These are phyloP conservation scores for Aphodius granarius DNA, from an alignment of 2,888 invertebrate genomes.

Conservation along the genomic window DNA sequence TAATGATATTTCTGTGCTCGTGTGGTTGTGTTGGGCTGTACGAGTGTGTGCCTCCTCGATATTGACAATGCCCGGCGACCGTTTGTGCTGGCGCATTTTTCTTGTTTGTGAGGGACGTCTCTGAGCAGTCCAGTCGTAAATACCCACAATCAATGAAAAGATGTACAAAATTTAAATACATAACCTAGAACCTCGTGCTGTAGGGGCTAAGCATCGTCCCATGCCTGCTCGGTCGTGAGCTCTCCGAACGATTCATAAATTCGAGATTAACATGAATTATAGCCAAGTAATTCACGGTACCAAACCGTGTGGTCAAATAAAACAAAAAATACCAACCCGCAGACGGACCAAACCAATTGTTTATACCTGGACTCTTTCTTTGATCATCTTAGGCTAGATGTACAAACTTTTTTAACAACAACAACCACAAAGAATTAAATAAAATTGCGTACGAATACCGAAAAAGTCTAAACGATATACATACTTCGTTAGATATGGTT, in stretches of 20 bases:
- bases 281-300: slow-evolving; percentile 40
- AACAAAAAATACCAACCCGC: neutral
- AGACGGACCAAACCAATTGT: neutral
- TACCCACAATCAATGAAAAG: slow-evolving; percentile 40
- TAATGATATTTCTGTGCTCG: neutral
- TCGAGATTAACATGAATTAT: slow-evolving; percentile 46
- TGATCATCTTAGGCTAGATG: no score
- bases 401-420: no score
- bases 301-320: slow-evolving; percentile 28
- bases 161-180: slow-evolving; percentile 42
- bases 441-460: no score
- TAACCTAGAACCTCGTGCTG: slow-evolving; percentile 42
- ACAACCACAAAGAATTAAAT: no score
- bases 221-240: slow-evolving; percentile 35
- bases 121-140: slow-evolving; percentile 35
- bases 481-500: neutral
- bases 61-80: neutral
- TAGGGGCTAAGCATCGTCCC: slow-evolving; percentile 32
- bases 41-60: neutral
- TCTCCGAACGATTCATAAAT: slow-evolving; percentile 44
- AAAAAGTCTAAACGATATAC: no score
- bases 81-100: slow-evolving; percentile 4
- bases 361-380: neutral
- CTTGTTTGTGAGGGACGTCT: slow-evolving; percentile 16
- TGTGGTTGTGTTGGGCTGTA: neutral